Base-by-base conservation (phyloP, 2,888 invertebrate species). In the Oscheius sp. region DNA sequence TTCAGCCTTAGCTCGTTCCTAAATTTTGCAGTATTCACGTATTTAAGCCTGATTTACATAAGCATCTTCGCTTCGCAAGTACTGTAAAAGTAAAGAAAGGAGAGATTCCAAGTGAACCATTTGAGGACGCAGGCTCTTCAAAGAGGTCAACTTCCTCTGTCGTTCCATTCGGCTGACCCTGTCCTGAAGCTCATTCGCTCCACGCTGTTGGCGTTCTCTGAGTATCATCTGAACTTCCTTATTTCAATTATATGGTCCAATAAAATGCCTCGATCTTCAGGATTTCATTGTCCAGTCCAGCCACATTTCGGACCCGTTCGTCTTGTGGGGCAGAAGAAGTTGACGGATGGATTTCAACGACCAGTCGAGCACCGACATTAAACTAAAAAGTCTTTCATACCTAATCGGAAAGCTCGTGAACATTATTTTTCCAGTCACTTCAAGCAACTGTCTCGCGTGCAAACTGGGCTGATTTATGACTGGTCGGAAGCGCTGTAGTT, bases 311-410 rank as follows among this genome's bases (percentile, higher is more conserved):
- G 62, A 81, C 76, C 42, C 75, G 74, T 21, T 66, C 47, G 7
- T 76, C 50, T 11, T 13, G 53, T 65, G 71, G 68, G 50, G 72
- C 66, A 21, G 58, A 29, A 4, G 83, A 83, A 42, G 84, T 84
- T n/a, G 81, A 79, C 2, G 84, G 83, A 21, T 80, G 78, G 21
- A 84, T 76, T 9, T 84, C 83, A 32, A 84, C 84, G 48, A 84
- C 83, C 42, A 84, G 78, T 0, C 84, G 78, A 10, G 73, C 79
- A 50, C 80, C 81, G 55, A 79, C 70, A 65, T 77, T 73, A 32
- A 73, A 77, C 80, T 80, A 76, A 53, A 78, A 74, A 57, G 10
- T 33, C 58, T 33, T 58, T 29, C 35, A 9, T 65, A 65, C 29
- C 50, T 65, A 21, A 48, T 53, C 11, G 21, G 10, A 21, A n/a